Conservation (phyloP, 1,140 invertebrate genomes). For the Limonius californicus region DNA sequence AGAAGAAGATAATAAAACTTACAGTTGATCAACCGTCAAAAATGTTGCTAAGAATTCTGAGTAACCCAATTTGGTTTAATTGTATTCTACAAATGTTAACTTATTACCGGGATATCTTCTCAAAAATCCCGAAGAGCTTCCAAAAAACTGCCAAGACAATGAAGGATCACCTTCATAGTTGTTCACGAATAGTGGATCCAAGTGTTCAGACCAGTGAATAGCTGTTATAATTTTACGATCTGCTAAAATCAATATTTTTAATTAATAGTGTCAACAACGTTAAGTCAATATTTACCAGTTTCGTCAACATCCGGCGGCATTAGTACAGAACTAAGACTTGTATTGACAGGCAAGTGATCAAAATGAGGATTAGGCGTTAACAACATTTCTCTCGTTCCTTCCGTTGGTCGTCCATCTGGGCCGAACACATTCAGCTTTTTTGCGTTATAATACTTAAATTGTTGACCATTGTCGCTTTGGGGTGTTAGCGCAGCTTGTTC, state of each 20-base stretch:
- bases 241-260: background rate
- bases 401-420: slow-evolving; percentile 62
- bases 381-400: slow-evolving; percentile 62
- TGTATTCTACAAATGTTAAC: no score
- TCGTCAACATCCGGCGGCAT: slow-evolving; percentile 60
- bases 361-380: slow-evolving; percentile 71
- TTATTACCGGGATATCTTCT: slow-evolving; percentile 83
- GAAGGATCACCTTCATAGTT: slow-evolving; percentile 90
- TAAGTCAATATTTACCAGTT: slow-evolving; percentile 36
- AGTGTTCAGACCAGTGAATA: slow-evolving; percentile 86
- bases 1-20: no score
- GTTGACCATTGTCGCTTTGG: slow-evolving; percentile 50
- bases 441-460: slow-evolving; percentile 63
- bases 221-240: no score
- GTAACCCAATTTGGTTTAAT: background rate
- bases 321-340: slow-evolving; percentile 81
- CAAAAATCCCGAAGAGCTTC: slow-evolving; percentile 86
- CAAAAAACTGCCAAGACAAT: slow-evolving; percentile 96
- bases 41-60: background rate
- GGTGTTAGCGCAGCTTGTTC: slow-evolving; percentile 76
- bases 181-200: slow-evolving; percentile 86
- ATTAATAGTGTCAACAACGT: no score
- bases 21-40: no score
- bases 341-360: slow-evolving; percentile 79
- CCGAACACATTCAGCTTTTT: slow-evolving; percentile 68